These are phyloP conservation scores for Ornithoptera alexandrae DNA, from an alignment of 2,888 invertebrate species.

Conservation along the genomic window DNA sequence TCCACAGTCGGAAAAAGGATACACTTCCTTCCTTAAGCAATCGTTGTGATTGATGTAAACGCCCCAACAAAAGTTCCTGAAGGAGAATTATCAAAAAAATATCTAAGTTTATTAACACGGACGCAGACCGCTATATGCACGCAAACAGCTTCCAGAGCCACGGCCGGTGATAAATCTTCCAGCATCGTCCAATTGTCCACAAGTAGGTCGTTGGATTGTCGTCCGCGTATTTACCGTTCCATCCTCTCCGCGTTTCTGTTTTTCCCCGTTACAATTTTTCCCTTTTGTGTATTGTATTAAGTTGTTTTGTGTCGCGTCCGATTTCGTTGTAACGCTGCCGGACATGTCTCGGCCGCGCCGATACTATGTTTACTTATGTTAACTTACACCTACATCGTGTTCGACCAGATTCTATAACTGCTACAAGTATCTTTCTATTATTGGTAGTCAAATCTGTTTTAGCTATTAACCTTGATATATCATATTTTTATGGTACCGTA, in stretches of 20 bases:
- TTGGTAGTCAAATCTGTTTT: no score
- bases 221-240: conserved; percentile 63
- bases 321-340: conserved; percentile 35
- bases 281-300: conserved; percentile 62
- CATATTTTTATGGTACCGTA: no score
- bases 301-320: conserved; percentile 57
- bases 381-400: not conserved
- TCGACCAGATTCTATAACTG: not conserved
- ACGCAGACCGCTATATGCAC: not conserved
- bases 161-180: conserved; percentile 62
- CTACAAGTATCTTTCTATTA: no score
- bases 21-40: no score
- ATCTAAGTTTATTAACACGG: no score
- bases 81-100: no score
- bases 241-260: conserved; percentile 54
- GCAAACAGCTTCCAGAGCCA: conserved; percentile 34
- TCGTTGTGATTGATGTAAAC: no score
- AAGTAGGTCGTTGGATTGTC: conserved; percentile 73
- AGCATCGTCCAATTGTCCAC: conserved; percentile 67
- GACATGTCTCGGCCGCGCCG: conserved; percentile 32
- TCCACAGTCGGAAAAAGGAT: no score
- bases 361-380: not conserved
- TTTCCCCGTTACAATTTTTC: conserved; percentile 68
- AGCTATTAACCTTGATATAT: no score
- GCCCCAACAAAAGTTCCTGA: no score